A percentile compares a stretch with the other conserved stretches of the same genome.
Evolutionary conservation across 2,797 vertebrate genomes (phyloP).

Genomic region (Falco novaeseelandiae): DNA sequence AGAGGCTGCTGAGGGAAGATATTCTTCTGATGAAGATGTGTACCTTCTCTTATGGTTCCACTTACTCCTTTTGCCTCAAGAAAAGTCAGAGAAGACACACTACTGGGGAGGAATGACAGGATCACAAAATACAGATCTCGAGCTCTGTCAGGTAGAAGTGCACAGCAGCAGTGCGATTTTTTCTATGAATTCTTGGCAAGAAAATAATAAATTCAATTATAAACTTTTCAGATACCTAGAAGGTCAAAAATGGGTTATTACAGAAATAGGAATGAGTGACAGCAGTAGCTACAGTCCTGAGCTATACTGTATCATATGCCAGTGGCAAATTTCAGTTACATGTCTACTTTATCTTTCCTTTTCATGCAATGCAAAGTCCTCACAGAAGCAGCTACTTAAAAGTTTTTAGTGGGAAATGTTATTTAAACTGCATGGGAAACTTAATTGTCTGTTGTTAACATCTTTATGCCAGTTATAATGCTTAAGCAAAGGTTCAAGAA

Average conservation of each 20-base stretch:
- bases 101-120: neutral
- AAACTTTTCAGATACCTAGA: neutral
- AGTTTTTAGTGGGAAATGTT: neutral
- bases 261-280: neutral
- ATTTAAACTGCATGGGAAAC: neutral
- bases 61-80: neutral
- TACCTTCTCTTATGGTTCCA: neutral
- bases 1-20: neutral
- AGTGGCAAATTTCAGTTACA: neutral
- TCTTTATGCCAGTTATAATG: neutral
- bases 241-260: neutral
- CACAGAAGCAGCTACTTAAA: neutral
- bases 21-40: neutral
- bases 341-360: neutral
- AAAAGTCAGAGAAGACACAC: neutral
- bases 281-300: neutral
- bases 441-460: neutral
- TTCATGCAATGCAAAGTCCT: neutral
- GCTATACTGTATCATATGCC: neutral
- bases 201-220: neutral
- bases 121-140: neutral
- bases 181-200: neutral
- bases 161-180: neutral
- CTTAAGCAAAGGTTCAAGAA: neutral
- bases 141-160: fast-evolving